phyloP scores from a whole-genome alignment of 1,140 invertebrate genomes.

The fruit fly (Drosophila melanogaster) region DNA sequence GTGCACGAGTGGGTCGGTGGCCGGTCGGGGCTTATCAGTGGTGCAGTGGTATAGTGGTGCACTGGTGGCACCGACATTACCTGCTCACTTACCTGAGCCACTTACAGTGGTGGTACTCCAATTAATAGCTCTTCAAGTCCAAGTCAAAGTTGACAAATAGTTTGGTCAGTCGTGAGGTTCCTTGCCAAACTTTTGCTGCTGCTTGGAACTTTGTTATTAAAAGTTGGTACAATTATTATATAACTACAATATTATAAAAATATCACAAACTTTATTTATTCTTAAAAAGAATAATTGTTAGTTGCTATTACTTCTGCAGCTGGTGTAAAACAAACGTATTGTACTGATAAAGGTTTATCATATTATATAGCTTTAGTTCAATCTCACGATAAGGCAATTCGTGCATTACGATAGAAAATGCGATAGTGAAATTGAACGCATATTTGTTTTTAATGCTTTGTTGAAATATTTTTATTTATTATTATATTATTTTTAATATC shows the following conservation, averaged over 20 bases:
- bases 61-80: conserved; percentile 25
- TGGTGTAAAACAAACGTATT: conserved; percentile 7
- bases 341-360: conserved; percentile 10
- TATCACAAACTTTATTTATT: neutral
- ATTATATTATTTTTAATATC: no score
- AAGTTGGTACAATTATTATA: no score
- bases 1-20: conserved; percentile 36
- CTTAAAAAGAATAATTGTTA: neutral
- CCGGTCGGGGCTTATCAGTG: conserved; percentile 35
- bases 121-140: conserved; percentile 6
- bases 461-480: no score
- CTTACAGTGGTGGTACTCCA: neutral
- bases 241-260: no score
- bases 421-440: neutral
- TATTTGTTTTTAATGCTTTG: neutral
- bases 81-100: conserved; percentile 27
- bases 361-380: neutral
- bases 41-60: conserved; percentile 18
- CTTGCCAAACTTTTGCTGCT: no score
- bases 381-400: conserved; percentile 22
- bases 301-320: no score
- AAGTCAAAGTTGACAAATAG: neutral
- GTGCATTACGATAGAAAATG: neutral
- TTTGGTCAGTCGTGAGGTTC: no score
- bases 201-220: no score